These are phyloP conservation scores for Salvator merianae DNA, from an alignment of 2,113 vertebrate species.

Conservation along the genomic window DNA sequence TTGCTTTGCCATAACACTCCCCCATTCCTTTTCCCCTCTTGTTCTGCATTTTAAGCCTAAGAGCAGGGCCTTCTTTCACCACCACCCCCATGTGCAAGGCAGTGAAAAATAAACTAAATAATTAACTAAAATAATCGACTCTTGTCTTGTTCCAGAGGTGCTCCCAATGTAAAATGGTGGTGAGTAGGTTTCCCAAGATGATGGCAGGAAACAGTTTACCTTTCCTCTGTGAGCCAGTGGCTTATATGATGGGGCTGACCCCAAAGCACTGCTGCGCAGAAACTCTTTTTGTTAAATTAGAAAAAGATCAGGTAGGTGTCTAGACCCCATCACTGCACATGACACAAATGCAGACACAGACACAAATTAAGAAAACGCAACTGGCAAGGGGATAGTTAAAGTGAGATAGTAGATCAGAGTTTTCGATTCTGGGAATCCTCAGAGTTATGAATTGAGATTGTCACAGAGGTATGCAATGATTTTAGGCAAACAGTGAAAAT, in stretches of 20 bases:
- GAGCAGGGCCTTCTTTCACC: too few species aligned
- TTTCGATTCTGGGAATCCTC: neutral
- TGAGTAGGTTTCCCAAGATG: neutral
- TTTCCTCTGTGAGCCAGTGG: neutral
- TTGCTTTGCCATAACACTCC: too few species aligned
- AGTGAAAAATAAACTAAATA: too few species aligned
- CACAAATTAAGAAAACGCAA: neutral
- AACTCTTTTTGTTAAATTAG: neutral
- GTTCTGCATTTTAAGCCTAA: too few species aligned
- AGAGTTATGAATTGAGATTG: neutral
- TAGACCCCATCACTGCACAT: neutral
- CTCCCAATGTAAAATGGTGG: neutral
- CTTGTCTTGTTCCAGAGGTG: too few species aligned
- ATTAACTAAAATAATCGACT: too few species aligned
- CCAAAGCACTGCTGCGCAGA: neutral
- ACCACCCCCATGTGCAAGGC: too few species aligned
- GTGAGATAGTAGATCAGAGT: neutral
- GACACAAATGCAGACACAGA: neutral
- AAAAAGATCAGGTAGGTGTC: neutral
- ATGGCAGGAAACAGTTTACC: neutral
- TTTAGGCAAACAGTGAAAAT: too few species aligned
- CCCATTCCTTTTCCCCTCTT: too few species aligned
- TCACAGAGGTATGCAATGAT: neutral
- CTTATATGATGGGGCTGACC: neutral
- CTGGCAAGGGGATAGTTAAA: too few species aligned